Percentiles rank a stretch among this genome's conserved stretches.
Evolutionary conservation across 1,140 invertebrate species (phyloP).

Genomic region (Megalopta genalis): DNA sequence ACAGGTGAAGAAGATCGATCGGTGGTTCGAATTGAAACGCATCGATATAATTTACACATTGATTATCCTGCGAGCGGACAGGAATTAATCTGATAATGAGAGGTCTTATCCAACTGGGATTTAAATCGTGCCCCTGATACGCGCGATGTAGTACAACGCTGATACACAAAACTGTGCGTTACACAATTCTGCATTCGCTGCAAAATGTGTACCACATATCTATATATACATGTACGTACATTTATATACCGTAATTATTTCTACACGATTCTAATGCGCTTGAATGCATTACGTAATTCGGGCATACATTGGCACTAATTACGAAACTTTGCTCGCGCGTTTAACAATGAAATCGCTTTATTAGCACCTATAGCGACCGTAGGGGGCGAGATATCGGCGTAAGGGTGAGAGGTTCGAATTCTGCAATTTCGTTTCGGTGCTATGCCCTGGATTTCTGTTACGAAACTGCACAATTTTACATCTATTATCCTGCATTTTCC

Average conservation of each 20-base stretch:
- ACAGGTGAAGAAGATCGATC: neutral
- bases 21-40: neutral
- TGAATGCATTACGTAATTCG: constrained; percentile 3
- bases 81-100: constrained; percentile 6
- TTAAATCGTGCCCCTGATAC: constrained; percentile 12
- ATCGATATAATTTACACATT: constrained; percentile 2
- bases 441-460: neutral
- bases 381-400: neutral
- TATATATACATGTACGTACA: neutral
- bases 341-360: constrained; percentile 12
- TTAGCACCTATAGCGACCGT: neutral
- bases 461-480: too few species aligned
- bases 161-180: too few species aligned
- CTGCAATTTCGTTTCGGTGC: constrained; percentile 36
- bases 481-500: too few species aligned
- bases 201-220: neutral
- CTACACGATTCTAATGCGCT: neutral
- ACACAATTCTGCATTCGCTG: neutral
- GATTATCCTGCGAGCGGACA: constrained; percentile 1
- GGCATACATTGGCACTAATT: constrained; percentile 16
- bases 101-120: neutral
- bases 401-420: neutral
- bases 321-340: constrained; percentile 21
- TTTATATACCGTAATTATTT: neutral
- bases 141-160: too few species aligned